A percentile compares a stretch with the other conserved stretches of the same genome.
Conservation (phyloP, 2,888 invertebrate genomes). For the Acrobasis repandana region DNA sequence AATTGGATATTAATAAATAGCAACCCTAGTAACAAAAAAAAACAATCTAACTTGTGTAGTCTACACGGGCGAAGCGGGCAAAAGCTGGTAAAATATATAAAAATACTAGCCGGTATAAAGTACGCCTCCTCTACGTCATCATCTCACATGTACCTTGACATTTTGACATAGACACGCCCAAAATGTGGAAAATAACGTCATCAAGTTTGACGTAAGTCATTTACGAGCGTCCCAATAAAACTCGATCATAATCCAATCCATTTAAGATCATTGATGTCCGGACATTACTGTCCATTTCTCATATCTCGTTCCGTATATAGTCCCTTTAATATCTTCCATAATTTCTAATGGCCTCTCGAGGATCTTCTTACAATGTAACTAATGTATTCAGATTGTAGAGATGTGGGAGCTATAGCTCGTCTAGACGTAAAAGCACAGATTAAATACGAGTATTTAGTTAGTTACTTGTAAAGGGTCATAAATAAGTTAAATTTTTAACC, state of each 20-base stretch:
- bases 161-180: slow-evolving; percentile 3
- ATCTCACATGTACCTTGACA: background rate
- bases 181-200: slow-evolving; percentile 11
- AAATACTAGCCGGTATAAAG: too few relatives aligned
- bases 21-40: too few relatives aligned
- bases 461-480: too few relatives aligned
- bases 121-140: background rate
- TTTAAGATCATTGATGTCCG: slow-evolving; percentile 16
- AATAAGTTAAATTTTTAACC: too few relatives aligned
- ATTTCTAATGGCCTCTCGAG: slow-evolving; percentile 5
- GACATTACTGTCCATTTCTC: slow-evolving; percentile 16
- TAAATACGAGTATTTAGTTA: too few relatives aligned
- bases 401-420: background rate
- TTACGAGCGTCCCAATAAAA: slow-evolving; percentile 18
- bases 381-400: background rate
- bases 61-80: too few relatives aligned
- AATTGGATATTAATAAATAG: too few relatives aligned
- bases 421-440: too few relatives aligned
- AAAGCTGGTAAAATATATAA: too few relatives aligned
- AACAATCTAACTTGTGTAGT: too few relatives aligned
- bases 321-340: slow-evolving; percentile 9
- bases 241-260: slow-evolving; percentile 24
- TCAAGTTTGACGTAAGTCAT: slow-evolving; percentile 22
- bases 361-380: background rate
- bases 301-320: slow-evolving; percentile 13